These are phyloP conservation scores for Drosophila meridionalis DNA, from an alignment of 2,888 invertebrate genomes.

Conservation along the genomic window DNA sequence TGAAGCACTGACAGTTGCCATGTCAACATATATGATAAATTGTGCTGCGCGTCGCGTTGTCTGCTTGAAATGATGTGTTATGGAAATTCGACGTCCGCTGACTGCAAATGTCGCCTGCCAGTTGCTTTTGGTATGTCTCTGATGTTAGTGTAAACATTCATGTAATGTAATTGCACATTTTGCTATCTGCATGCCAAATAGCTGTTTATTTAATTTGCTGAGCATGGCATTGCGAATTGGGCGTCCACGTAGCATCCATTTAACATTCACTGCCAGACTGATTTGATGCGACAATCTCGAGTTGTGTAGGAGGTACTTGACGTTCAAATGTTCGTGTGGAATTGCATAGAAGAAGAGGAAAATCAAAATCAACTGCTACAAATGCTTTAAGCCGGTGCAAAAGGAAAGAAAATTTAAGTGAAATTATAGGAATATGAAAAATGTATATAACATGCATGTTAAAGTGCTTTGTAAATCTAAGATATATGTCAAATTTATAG, in stretches of 20 bases:
- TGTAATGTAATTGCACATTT: constrained; percentile 74
- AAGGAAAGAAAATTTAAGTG: not conserved
- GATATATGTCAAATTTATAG: too few relatives aligned
- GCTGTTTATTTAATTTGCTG: constrained; percentile 75
- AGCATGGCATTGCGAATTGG: constrained; percentile 42
- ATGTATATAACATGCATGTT: not conserved
- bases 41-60: constrained; percentile 55
- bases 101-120: constrained; percentile 35
- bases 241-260: constrained; percentile 37
- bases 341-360: not conserved
- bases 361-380: not conserved
- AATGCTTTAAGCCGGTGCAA: not conserved
- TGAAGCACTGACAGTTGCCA: constrained; percentile 44
- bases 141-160: constrained; percentile 24
- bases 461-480: not conserved
- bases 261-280: constrained; percentile 23
- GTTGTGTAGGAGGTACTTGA: not conserved
- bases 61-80: constrained; percentile 61
- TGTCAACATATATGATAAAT: constrained; percentile 75
- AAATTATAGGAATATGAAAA: not conserved
- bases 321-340: not conserved
- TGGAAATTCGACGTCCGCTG: constrained; percentile 59
- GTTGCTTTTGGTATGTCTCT: not conserved
- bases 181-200: constrained; percentile 64
- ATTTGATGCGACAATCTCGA: constrained; percentile 50